Base-by-base conservation (phyloP, 2,797 vertebrate genomes). In the Epinephelus coioides region DNA sequence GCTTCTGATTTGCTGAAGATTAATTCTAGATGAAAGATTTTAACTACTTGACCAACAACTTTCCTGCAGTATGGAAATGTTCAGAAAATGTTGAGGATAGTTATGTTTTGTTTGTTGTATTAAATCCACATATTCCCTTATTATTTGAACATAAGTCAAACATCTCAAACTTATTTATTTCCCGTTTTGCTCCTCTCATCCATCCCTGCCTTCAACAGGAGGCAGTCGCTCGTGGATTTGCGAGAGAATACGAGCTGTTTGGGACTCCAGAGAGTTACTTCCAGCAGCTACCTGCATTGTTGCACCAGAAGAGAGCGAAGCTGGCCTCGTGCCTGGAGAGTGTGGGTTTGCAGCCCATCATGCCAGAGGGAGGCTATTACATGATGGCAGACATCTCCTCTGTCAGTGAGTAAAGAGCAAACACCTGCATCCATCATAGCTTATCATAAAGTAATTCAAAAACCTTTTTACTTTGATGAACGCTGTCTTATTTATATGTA, bases 191-290 rank as follows among this genome's bases (percentile, higher is more conserved):
- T 1, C 15, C 30, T 27, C 43, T 50, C 30, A 2, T 66, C 11
- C 34, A 6, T 61, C 51, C 17, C 62, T 76, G 12, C 27, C 38
- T 2, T 46, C 34, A 62, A 18, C 85, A 99, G 98, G 98, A 97
- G 25, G 98, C 97, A 0, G 96, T 99, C 5, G 96, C 97, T 60
- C 85, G 85, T 27, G 96, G 95, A 6, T 97, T 99, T 64, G 94
- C 97, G 88, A 93, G 91, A 61, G 98, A 99, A 79, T 90, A 96
- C 1, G 93, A 87, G 23, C 63, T 82, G 43, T 95, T 96, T 0
- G 96, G 96, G 85, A 94, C 93, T 27, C 94, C 96, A 18, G 96
- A 97, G 27, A 98, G 98, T 92, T 99, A 99, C 91, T 97, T 99
- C 4, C 56, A 94, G 69, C 96, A 96, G 70, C 84, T 99, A 57